A percentile compares a stretch with the other conserved stretches of the same genome.
Evolutionary conservation across 2,113 vertebrate species (phyloP).

Genomic region (Notothenia coriiceps): DNA sequence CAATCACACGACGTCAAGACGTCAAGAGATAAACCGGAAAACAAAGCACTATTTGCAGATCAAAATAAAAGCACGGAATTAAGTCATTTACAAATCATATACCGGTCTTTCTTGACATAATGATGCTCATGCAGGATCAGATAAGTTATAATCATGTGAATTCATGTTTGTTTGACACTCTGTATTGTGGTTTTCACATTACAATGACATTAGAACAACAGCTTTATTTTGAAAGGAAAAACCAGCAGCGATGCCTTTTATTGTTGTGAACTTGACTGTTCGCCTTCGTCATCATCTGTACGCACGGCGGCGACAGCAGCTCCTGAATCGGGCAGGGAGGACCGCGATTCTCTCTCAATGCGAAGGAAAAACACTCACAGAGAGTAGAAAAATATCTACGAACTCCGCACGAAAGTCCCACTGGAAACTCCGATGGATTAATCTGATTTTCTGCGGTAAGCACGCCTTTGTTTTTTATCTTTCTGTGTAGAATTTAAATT

Average conservation of each 20-base stretch:
- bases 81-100: fast-evolving
- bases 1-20: conserved; percentile 64
- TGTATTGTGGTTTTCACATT: neutral
- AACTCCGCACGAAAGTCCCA: conserved; percentile 25
- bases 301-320: conserved; percentile 80
- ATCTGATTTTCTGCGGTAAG: conserved; percentile 79
- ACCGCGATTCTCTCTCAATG: conserved; percentile 67
- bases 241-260: conserved; percentile 11
- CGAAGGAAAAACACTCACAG: conserved; percentile 49
- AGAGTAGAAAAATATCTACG: conserved; percentile 42
- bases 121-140: neutral
- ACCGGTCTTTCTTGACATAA: neutral
- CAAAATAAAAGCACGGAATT: conserved; percentile 45
- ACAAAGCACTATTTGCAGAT: fast-evolving
- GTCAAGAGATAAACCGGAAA: conserved; percentile 31
- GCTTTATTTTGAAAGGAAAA: conserved; percentile 39
- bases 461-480: conserved; percentile 14
- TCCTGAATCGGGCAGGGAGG: conserved; percentile 70
- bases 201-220: neutral
- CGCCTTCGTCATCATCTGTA: conserved; percentile 79
- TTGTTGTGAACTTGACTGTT: neutral
- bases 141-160: fast-evolving
- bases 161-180: neutral
- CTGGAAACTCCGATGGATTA: conserved; percentile 78
- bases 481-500: conserved; percentile 62